Base-by-base conservation (phyloP, 2,797 vertebrate genomes). In the Helarctos malayanus region DNA sequence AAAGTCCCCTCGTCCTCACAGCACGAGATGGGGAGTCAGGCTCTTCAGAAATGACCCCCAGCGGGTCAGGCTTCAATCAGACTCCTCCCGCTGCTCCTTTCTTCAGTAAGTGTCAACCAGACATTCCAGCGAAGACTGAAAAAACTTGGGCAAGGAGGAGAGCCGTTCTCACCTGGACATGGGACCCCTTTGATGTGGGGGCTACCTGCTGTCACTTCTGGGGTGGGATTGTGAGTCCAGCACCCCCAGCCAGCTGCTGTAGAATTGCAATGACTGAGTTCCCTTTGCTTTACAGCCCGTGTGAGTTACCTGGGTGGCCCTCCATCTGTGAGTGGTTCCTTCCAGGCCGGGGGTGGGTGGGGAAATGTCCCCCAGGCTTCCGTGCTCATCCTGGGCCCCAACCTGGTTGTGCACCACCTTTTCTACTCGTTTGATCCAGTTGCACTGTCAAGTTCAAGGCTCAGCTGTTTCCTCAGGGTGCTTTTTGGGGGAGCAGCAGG, bases 371-470 rank as follows among this genome's bases (percentile, higher is more conserved):
- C 45, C 54, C 6, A 8, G 35, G 23, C 3, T 25, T 59, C 63
- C 63, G 61, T 54, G 59, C 45, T n/a, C 5, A 47, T 27, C 19
- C 49, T 69, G 68, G n/a, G 18, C 49, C 80, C 47, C 5, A 15
- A 1, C 19, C 3, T 63, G 7, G 1, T 3, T 52, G 3, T 8
- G 1, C 0, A 15, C n/a, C 25, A 1, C 63, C 25, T 54, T 86
- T 95, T 63, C 63, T 45, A 7, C 75, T 85, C 54, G 61, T 11
- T 76, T 54, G 90, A 59, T 29, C 27, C 18, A 10, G n/a, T n/a
- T 38, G 25, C 21, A 32, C 14, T 27, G 38, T 80, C 71, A 84
- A 78, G 57, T 65, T 95, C 12, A 76, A 87, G 38, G 38, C 8
- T 92, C 71, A 65, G 1, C 47, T 92, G 2, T 38, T 47, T 86